phyloP scores from a whole-genome alignment of 2,797 vertebrate species.

The Dicrostonyx torquatus region DNA sequence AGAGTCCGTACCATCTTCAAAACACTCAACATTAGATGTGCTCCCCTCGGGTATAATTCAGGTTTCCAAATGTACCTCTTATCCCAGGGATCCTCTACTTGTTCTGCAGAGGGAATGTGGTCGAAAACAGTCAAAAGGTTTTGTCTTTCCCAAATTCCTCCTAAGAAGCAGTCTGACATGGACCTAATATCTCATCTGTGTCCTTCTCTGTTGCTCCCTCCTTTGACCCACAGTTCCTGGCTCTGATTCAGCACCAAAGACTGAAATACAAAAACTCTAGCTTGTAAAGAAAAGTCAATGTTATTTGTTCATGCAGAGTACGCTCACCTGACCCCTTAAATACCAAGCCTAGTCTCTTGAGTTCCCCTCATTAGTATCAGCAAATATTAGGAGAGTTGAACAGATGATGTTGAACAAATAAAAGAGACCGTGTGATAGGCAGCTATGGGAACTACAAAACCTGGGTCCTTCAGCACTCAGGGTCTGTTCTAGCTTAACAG shows the following conservation, averaged over 20 bases:
- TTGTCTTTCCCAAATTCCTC: background rate
- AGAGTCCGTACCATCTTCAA: too few relatives aligned
- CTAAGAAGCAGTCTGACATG: background rate
- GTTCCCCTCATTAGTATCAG: background rate
- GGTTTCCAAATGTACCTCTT: background rate
- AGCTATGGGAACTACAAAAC: background rate
- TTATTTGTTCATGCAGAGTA: background rate
- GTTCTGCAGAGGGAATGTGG: background rate
- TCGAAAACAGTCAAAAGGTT: background rate
- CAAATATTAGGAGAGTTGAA: slow-evolving; percentile 43
- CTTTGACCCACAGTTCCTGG: background rate
- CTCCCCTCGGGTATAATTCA: too few relatives aligned
- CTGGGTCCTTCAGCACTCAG: background rate
- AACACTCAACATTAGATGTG: too few relatives aligned
- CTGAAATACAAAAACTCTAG: background rate
- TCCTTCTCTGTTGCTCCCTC: background rate
- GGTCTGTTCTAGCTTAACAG: background rate
- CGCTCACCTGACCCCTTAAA: background rate
- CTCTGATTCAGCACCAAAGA: background rate
- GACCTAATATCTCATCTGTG: background rate
- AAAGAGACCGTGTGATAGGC: background rate
- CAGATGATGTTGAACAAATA: background rate
- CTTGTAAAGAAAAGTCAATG: background rate
- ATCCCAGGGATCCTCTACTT: background rate
- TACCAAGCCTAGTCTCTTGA: background rate